Percentiles rank a stretch among this genome's conserved stretches.
Conservation (phyloP, 2,113 vertebrate genomes). For the Cervus canadensis region DNA sequence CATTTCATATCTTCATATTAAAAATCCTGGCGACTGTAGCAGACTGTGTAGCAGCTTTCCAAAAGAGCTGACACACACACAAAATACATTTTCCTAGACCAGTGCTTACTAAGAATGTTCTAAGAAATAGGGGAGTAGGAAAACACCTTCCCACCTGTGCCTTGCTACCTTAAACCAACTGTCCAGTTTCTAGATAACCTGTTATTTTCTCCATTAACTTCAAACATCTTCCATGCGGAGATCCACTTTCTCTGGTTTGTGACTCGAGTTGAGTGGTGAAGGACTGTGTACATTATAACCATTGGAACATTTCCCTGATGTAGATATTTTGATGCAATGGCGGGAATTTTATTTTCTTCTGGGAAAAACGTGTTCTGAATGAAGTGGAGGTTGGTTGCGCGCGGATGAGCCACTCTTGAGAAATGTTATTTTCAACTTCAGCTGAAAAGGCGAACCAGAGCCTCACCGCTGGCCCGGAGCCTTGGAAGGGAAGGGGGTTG, state of each 20-base stretch:
- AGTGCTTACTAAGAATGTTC: conserved; percentile 44
- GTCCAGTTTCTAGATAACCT: conserved; percentile 10
- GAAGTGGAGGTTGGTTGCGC: conserved; percentile 1
- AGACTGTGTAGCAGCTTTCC: conserved; percentile 38
- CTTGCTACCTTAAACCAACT: not conserved
- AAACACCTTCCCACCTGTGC: not conserved
- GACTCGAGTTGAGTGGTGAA: not conserved
- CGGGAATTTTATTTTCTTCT: conserved; percentile 52
- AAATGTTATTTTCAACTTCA: conserved; percentile 48
- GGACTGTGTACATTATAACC: conserved; percentile 18
- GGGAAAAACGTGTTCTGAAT: conserved; percentile 2
- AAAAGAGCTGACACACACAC: not conserved
- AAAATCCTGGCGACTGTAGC: conserved; percentile 36
- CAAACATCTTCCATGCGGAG: conserved; percentile 29
- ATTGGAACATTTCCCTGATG: conserved; percentile 23
- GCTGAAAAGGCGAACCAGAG: not conserved
- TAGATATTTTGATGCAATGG: conserved; percentile 15
- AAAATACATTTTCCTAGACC: not conserved
- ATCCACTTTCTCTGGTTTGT: conserved; percentile 34
- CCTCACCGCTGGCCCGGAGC: not conserved
- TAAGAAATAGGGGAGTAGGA: not conserved
- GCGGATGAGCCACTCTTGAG: not conserved
- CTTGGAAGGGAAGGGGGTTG: not conserved
- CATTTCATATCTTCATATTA: conserved; percentile 53
- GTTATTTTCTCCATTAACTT: conserved; percentile 41